Base-by-base conservation (phyloP, 1,140 invertebrate genomes). In the Ceratosolen solmsi region DNA sequence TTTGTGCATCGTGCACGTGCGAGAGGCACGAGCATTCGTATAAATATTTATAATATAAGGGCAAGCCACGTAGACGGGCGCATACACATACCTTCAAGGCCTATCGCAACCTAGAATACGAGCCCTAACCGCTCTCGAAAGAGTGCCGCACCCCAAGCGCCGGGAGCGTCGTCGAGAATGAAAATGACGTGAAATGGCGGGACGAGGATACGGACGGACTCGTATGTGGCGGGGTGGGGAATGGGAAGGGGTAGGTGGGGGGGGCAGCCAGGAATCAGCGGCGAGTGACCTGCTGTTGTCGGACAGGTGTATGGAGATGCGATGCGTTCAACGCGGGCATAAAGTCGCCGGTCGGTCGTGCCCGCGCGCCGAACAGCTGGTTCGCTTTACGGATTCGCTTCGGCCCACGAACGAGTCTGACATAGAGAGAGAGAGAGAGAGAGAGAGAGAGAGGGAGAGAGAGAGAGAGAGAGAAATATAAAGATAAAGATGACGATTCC, bases 181-280 rank as follows among this genome's bases (percentile, higher is more conserved):
- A n/a, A n/a, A n/a, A n/a, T n/a, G n/a, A n/a, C n/a, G n/a, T n/a
- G n/a, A n/a, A n/a, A n/a, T n/a, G n/a, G n/a, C n/a, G n/a, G n/a
- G n/a, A n/a, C n/a, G n/a, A n/a, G n/a, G n/a, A n/a, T n/a, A n/a
- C n/a, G n/a, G n/a, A n/a, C n/a, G n/a, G n/a, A n/a, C n/a, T n/a
- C n/a, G n/a, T n/a, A n/a, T n/a, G n/a, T n/a, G n/a, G n/a, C n/a
- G n/a, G n/a, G n/a, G 9, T 22, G 51, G 51, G 9, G 11, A 15
- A 22, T 54, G 51, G 83, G 85, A 88, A 82, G 41, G 87, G 85
- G 87, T 87, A 86, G 86, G 86, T 80, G 86, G 85, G 38, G 38
- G 38, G 33, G 25, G 51, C 30, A n/a, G 73, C 5, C 8, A 58
- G 51, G 70, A 49, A 73, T 65, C 56, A 60, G 36, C 70, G 56